Conservation (phyloP, 2,113 vertebrate genomes). For the Rhinoptilus africanus region DNA sequence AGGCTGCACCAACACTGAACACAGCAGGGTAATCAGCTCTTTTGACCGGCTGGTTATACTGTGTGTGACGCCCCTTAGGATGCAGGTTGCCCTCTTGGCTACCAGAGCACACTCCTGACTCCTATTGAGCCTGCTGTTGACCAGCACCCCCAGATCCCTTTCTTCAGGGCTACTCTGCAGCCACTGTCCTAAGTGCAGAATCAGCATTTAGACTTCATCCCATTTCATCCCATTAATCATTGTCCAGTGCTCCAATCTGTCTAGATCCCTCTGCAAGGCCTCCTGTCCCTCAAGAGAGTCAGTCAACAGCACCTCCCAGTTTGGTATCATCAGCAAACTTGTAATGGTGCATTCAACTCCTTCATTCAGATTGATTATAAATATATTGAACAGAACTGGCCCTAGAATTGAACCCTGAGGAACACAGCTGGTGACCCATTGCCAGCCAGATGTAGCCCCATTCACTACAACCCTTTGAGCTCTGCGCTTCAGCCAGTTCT, state of each 20-base stretch:
- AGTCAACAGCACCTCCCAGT: not conserved
- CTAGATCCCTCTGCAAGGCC: not conserved
- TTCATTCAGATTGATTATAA: not conserved
- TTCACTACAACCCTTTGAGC: not conserved
- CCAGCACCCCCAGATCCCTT: not conserved
- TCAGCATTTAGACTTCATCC: not conserved
- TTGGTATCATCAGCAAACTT: not conserved
- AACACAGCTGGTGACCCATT: rapidly evolving
- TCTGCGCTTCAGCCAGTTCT: not conserved
- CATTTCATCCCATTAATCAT: not conserved
- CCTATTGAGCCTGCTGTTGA: not conserved
- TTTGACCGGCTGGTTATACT: rapidly evolving
- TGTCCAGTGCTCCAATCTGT: not conserved
- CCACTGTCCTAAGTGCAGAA: not conserved
- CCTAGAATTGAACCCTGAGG: not conserved
- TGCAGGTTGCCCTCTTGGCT: not conserved
- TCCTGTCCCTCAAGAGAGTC: not conserved
- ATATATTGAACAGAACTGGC: not conserved
- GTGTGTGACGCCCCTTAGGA: not conserved
- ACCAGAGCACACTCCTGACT: not conserved
- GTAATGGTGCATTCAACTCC: not conserved
- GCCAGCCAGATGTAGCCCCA: not conserved
- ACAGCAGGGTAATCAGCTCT: not conserved
- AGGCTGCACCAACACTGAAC: rapidly evolving
- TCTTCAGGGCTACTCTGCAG: not conserved